phyloP scores from a whole-genome alignment of 2,888 invertebrate species.

The Linnaemya tessellans region DNA sequence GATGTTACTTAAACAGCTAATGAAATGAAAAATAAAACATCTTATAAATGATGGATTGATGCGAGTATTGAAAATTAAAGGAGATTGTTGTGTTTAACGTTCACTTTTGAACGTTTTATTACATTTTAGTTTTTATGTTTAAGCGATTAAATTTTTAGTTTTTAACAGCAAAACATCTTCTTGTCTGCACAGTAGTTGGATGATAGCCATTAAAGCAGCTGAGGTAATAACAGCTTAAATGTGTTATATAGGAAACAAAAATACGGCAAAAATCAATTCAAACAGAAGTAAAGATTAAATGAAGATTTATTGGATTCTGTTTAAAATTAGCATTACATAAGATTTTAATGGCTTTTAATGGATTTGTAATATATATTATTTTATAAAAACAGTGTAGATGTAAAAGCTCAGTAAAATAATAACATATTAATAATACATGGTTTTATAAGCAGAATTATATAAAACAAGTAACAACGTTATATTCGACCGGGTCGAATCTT shows the following conservation, averaged over 20 bases:
- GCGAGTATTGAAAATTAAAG: slow-evolving; percentile 60
- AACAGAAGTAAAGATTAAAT: slow-evolving; percentile 17
- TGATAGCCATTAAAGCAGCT: slow-evolving; percentile 11
- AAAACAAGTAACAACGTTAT: too few relatives aligned
- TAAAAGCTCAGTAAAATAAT: too few relatives aligned
- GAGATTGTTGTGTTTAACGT: slow-evolving; percentile 58
- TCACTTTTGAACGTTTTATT: slow-evolving; percentile 51
- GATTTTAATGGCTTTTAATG: not conserved
- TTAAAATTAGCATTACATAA: not conserved
- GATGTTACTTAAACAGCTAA: slow-evolving; percentile 1
- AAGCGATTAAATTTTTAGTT: not conserved
- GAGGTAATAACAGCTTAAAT: slow-evolving; percentile 33
- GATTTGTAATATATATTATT: not conserved
- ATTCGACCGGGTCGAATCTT: too few relatives aligned
- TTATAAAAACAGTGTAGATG: not conserved
- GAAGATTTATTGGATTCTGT: slow-evolving; percentile 37
- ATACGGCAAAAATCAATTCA: not conserved
- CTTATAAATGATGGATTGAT: slow-evolving; percentile 52
- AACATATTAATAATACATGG: too few relatives aligned
- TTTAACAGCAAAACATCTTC: slow-evolving; percentile 20
- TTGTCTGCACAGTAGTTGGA: slow-evolving; percentile 16
- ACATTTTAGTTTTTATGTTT: not conserved
- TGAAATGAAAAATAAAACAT: not conserved
- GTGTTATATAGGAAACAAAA: slow-evolving; percentile 23
- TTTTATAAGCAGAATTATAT: too few relatives aligned